phyloP scores from a whole-genome alignment of 1,140 invertebrate species.

The Ips typographus region DNA sequence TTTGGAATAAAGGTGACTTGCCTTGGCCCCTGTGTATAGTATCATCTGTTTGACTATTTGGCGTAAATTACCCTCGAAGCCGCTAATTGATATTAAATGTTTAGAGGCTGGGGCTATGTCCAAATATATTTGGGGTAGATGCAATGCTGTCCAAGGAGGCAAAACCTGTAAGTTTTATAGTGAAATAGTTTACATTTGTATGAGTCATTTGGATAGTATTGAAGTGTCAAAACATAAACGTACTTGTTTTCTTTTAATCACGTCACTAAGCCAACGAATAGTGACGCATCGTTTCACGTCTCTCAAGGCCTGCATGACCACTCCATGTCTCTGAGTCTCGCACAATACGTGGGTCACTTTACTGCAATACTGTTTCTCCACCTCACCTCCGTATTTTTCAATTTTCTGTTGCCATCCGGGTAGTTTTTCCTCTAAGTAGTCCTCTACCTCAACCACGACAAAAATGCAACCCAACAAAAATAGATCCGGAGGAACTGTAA shows the following conservation, averaged over 20 bases:
- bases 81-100: constrained; percentile 78
- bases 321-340: constrained; percentile 83
- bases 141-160: constrained; percentile 89
- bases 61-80: constrained; percentile 84
- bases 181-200: background rate
- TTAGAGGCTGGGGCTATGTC: constrained; percentile 68
- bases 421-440: constrained; percentile 61
- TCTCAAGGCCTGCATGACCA: constrained; percentile 75
- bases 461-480: constrained; percentile 93
- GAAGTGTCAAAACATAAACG: background rate
- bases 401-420: constrained; percentile 81
- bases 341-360: constrained; percentile 91
- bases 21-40: constrained; percentile 82
- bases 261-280: constrained; percentile 92
- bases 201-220: background rate
- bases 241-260: constrained; percentile 74
- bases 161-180: constrained; percentile 49
- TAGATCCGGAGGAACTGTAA: constrained; percentile 79
- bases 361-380: constrained; percentile 79
- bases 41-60: constrained; percentile 80
- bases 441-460: constrained; percentile 60
- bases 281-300: constrained; percentile 73
- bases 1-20: constrained; percentile 54
- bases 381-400: constrained; percentile 83
- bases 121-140: constrained; percentile 85